These are phyloP conservation scores for Sceloporus tristichus DNA, from an alignment of 2,113 vertebrate species.

Conservation along the genomic window DNA sequence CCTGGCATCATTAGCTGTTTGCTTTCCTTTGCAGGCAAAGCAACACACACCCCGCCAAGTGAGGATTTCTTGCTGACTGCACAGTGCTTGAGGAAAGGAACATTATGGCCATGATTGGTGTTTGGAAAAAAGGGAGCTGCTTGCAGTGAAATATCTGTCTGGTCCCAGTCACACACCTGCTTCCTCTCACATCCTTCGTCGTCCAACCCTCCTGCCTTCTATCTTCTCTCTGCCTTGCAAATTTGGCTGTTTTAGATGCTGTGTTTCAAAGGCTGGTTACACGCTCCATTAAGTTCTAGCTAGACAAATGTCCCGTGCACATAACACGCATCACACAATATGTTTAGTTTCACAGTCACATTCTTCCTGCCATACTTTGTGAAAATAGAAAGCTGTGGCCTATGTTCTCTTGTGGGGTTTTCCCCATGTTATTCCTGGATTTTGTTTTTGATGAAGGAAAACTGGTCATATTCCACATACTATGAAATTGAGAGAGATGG, in stretches of 20 bases:
- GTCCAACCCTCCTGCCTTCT: not conserved
- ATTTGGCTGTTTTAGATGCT: not conserved
- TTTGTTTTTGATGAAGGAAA: not conserved
- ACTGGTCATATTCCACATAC: not conserved
- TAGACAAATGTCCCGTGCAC: too few species aligned
- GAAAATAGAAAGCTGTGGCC: too few species aligned
- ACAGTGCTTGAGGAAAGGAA: fast-evolving
- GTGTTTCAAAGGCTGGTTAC: not conserved
- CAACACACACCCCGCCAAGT: not conserved
- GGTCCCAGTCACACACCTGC: too few species aligned
- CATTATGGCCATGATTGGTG: not conserved
- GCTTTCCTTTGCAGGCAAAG: not conserved
- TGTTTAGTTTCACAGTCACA: not conserved
- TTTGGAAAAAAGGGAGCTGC: not conserved
- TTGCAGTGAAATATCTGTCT: not conserved
- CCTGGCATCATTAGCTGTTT: not conserved
- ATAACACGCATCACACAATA: too few species aligned
- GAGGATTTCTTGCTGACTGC: not conserved
- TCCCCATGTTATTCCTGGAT: not conserved
- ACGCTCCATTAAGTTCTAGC: too few species aligned
- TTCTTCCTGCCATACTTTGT: not conserved
- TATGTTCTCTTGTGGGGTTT: not conserved
- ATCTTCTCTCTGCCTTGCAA: not conserved
- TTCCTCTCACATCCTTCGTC: not conserved
- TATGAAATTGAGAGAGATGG: too few species aligned